These are phyloP conservation scores for Drosophila parthenogenetica DNA, from an alignment of 2,888 invertebrate species.

Conservation along the genomic window DNA sequence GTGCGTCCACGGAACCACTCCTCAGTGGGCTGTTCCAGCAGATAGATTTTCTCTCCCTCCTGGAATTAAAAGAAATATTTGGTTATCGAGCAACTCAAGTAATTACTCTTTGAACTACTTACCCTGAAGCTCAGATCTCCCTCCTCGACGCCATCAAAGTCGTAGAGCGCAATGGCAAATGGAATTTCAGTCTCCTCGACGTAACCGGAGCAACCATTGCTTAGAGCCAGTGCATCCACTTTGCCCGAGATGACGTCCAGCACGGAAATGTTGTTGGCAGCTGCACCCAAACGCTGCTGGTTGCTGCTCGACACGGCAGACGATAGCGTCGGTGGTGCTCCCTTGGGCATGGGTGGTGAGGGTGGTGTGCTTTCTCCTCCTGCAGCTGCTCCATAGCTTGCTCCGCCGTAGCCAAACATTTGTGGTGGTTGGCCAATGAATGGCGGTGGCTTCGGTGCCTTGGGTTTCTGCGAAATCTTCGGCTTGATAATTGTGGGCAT, in stretches of 20 bases:
- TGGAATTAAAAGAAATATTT: conserved; percentile 77
- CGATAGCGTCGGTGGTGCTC: neutral
- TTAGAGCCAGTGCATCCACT: conserved; percentile 79
- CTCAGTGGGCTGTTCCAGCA: conserved; percentile 89
- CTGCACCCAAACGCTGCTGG: conserved; percentile 59
- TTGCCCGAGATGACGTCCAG: conserved; percentile 83
- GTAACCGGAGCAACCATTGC: conserved; percentile 61
- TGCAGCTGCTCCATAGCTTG: neutral
- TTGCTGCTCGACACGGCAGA: neutral
- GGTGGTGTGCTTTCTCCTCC: conserved; percentile 88
- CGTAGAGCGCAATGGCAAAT: conserved; percentile 91
- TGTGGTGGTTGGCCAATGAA: conserved; percentile 59
- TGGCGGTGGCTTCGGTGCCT: conserved; percentile 82
- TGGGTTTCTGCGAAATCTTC: conserved; percentile 84
- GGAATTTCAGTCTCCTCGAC: conserved; percentile 85
- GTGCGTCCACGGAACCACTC: conserved; percentile 93
- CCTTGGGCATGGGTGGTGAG: conserved; percentile 84
- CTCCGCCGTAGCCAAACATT: conserved; percentile 25
- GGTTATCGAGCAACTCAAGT: too few species aligned
- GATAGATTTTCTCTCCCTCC: conserved; percentile 90
- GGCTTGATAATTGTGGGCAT: conserved; percentile 91
- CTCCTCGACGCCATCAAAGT: conserved; percentile 90
- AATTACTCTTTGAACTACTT: conserved; percentile 81
- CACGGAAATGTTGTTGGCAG: conserved; percentile 77
- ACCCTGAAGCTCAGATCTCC: conserved; percentile 93